Evolutionary conservation across 2,113 vertebrate genomes (phyloP).

Genomic region (Sitta europaea): DNA sequence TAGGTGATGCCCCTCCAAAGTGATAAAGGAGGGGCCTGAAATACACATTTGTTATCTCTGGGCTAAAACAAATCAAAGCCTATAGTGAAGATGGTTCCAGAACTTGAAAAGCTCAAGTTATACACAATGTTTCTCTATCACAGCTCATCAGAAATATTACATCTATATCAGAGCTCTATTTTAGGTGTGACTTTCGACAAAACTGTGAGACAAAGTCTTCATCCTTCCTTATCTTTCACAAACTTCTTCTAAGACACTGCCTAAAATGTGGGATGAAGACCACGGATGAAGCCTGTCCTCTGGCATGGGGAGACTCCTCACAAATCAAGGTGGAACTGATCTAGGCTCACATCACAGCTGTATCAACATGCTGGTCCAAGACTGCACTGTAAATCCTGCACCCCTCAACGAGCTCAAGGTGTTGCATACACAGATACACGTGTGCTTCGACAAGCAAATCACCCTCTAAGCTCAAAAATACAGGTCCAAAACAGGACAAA

Average conservation of each 20-base stretch:
- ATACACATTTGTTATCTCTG: fast-evolving
- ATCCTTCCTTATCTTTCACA: not conserved
- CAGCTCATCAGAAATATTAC: not conserved
- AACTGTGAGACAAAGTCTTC: fast-evolving
- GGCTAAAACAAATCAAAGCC: not conserved
- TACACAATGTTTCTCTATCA: not conserved
- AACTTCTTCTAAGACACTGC: not conserved
- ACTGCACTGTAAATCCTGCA: not conserved
- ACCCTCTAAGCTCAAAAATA: not conserved
- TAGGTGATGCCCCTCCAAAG: not conserved
- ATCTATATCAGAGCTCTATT: not conserved
- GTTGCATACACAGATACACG: not conserved
- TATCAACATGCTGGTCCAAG: not conserved
- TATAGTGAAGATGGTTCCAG: not conserved
- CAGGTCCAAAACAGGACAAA: not conserved
- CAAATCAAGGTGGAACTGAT: not conserved
- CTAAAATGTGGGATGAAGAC: not conserved
- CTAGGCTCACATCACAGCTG: not conserved
- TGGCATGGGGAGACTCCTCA: not conserved
- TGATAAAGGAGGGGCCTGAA: not conserved
- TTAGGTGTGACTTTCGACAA: not conserved
- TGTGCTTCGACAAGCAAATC: not conserved
- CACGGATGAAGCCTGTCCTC: not conserved
- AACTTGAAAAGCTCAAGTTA: not conserved
- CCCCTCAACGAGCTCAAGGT: not conserved